Conservation (phyloP, 2,113 vertebrate species). For the Neomonachus schauinslandi region DNA sequence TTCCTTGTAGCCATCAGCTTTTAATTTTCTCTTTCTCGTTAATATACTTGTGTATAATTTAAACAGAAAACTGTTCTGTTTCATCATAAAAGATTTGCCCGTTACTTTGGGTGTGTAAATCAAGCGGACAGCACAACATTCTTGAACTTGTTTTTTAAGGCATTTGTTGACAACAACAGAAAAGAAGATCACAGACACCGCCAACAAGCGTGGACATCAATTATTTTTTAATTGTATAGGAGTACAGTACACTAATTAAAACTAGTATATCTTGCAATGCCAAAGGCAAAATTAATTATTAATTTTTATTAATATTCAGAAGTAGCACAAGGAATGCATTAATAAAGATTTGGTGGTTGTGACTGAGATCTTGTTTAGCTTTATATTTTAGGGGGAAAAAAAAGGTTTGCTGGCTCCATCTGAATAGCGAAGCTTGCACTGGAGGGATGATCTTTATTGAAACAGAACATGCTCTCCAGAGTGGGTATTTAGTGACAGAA, state of each 20-base stretch:
- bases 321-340: conserved; percentile 99
- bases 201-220: conserved; percentile 98
- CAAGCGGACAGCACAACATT: conserved; percentile 88
- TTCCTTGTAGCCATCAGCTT: conserved; percentile 86
- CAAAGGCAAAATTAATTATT: conserved; percentile 99
- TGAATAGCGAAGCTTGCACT: conserved; percentile 76
- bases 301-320: conserved; percentile 99
- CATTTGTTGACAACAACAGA: conserved; percentile 96
- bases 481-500: conserved; percentile 68
- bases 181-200: conserved; percentile 94
- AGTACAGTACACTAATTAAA: conserved; percentile 99
- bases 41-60: conserved; percentile 90
- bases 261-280: conserved; percentile 99
- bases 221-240: conserved; percentile 99
- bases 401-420: conserved; percentile 85
- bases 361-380: conserved; percentile 93
- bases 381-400: conserved; percentile 86
- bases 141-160: conserved; percentile 90
- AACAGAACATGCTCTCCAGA: conserved; percentile 69
- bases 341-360: conserved; percentile 96
- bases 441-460: conserved; percentile 75
- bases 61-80: conserved; percentile 89
- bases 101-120: conserved; percentile 88
- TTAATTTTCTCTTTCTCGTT: conserved; percentile 89
- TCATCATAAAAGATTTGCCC: conserved; percentile 90